A percentile compares a stretch with the other conserved stretches of the same genome.
Conservation (phyloP, 2,888 invertebrate genomes). For the Tortricodes alternella region DNA sequence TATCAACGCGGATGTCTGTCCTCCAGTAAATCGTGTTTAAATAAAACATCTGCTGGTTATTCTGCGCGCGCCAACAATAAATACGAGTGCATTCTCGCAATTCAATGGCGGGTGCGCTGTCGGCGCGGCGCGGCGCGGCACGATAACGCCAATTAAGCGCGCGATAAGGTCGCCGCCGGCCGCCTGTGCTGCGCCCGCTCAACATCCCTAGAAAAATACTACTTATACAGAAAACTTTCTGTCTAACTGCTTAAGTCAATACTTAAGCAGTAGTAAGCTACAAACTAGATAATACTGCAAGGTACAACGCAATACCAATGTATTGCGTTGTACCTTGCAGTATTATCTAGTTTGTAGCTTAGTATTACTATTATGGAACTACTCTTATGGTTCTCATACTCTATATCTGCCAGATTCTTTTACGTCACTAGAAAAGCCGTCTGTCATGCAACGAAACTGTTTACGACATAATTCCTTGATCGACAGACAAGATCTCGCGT, state of each 20-base stretch:
- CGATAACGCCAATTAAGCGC: constrained; percentile 51
- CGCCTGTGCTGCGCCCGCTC: constrained; percentile 26
- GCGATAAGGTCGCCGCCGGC: constrained; percentile 39
- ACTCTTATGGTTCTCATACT: too few relatives aligned
- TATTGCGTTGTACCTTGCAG: too few relatives aligned
- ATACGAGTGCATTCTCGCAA: constrained; percentile 15
- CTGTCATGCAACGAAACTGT: too few relatives aligned
- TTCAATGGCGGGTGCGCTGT: constrained; percentile 25
- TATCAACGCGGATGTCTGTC: too few relatives aligned
- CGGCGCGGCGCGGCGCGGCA: constrained; percentile 25
- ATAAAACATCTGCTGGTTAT: constrained; percentile 6
- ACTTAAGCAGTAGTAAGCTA: neutral
- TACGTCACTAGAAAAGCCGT: too few relatives aligned
- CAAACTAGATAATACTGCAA: too few relatives aligned
- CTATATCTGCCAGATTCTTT: too few relatives aligned
- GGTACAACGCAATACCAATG: too few relatives aligned
- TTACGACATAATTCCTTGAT: constrained; percentile 20
- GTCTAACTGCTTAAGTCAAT: neutral
- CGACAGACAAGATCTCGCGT: constrained; percentile 12
- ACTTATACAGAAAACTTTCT: constrained; percentile 15
- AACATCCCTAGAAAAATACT: neutral
- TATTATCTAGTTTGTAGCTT: too few relatives aligned
- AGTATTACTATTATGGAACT: too few relatives aligned
- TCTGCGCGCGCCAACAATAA: constrained; percentile 13
- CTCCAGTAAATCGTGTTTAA: neutral